Evolutionary conservation across 2,113 vertebrate genomes (phyloP), one percentile per base, ranked within the genome.

Genomic region (Lycaon pictus): DNA sequence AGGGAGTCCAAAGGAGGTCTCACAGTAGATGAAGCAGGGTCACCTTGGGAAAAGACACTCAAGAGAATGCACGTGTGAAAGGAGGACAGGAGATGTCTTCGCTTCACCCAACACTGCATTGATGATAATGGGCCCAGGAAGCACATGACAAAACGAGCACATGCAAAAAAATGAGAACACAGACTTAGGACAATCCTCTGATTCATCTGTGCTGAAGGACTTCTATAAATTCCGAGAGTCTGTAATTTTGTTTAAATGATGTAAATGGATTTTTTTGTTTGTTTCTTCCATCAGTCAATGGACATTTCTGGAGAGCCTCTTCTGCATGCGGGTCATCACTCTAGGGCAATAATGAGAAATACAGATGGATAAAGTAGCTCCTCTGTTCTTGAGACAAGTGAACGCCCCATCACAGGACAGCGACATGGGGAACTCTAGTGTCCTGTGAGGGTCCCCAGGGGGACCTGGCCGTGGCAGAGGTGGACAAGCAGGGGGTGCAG

Each of bases 61-160:
- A 56, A 67, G 60, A 17, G 11, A 5, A 22, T 1, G 1, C 4
- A 4, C 0, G 0, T 10, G 11, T 37, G 37, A 53, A 5, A 25
- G 3, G 11, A 29, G 9, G 53, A 43, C 62, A 71, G 23, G 23
- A 69, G 37, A 27, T 11, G 5, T 5, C 25, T n/a, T 35, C 0
- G 1, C 13, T 11, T 23, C 10, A 4, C 0, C 0, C 0, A 2
- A 4, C 25, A 4, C 19, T 3, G 11, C 2, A 2, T 25, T 16
- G 20, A 11, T 7, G 29, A 25, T 11, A 2, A 11, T 1, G 3
- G 25, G 32, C 8, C 53, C 25, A 7, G 32, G 15, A 87, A 51
- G 55, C 19, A 43, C 43, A 7, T 43, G 5, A 43, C 43, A 43
- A 65, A 53, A 37, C 35, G 71, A 16, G 85, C 48, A 16, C 9